Base-by-base conservation (phyloP, 1,140 invertebrate genomes). In the Chelonus insularis region DNA sequence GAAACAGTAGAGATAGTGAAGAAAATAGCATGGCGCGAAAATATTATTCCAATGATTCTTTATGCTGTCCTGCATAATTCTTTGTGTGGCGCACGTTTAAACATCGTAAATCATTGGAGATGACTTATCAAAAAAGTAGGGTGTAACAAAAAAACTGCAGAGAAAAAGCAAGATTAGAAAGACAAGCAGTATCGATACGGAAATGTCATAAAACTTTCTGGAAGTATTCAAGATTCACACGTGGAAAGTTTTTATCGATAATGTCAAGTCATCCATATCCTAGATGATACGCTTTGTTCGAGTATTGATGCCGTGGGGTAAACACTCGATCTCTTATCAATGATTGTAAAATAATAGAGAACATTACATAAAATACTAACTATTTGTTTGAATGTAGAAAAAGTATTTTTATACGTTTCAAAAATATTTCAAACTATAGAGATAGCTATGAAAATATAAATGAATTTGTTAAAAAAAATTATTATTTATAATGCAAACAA, bases 241-340 rank as follows among this genome's bases (percentile, higher is more conserved):
- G 12, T 43, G 18, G 51, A 60, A 60, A 51, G 34, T 60, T 60
- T 60, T 12, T n/a, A 52, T 60, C 47, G 57, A 60, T 60, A 60
- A 57, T 18, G 23, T 21, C 25, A n/a, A 29, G 25, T 29, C 25
- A 29, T 29, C 25, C 25, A 29, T 29, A 29, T 29, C 25, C n/a
- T 29, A 29, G 25, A 29, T 7, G 25, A 29, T 29, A 29, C 7
- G 25, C 25, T 29, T 29, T 29, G 25, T 29, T 29, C 7, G 25
- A 4, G 25, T 7, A 29, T 29, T 7, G 25, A 29, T 29, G 25
- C 25, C 7, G 3, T 29, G 7, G 25, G 25, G 25, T 4, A 7
- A 29, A n/a, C n/a, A n/a, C n/a, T n/a, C n/a, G n/a, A n/a, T n/a
- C n/a, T n/a, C n/a, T n/a, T n/a, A n/a, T n/a, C n/a, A n/a, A n/a